Conservation (phyloP, 2,797 vertebrate species). For the Scarus forsteni region DNA sequence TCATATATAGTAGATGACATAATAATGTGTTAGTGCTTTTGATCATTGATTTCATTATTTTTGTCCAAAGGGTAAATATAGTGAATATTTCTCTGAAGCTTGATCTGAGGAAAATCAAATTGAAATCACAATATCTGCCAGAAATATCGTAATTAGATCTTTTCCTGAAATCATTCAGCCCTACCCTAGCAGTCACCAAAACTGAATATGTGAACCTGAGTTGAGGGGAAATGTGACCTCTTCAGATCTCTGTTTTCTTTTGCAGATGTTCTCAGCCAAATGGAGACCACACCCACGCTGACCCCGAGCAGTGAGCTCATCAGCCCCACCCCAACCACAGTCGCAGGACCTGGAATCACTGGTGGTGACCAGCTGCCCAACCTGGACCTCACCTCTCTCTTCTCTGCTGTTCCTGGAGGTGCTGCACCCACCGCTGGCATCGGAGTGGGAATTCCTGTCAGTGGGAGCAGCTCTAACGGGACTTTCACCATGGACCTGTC, state of each 20-base stretch:
- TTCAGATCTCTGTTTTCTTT: not conserved
- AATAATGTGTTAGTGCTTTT: too few relatives aligned
- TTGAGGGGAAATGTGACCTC: too few relatives aligned
- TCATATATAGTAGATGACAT: too few relatives aligned
- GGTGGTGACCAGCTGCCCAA: constrained; percentile 86
- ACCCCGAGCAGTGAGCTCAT: constrained; percentile 94
- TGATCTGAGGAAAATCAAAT: too few relatives aligned
- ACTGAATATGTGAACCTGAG: too few relatives aligned
- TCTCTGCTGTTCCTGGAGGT: constrained; percentile 86
- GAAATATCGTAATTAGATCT: too few relatives aligned
- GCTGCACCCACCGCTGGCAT: constrained; percentile 51
- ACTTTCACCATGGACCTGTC: constrained; percentile 89
- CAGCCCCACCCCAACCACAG: constrained; percentile 82
- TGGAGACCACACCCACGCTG: constrained; percentile 90
- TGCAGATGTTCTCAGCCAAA: constrained; percentile 91
- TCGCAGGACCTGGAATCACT: constrained; percentile 50
- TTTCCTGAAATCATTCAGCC: too few relatives aligned
- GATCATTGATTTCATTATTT: too few relatives aligned
- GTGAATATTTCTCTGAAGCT: too few relatives aligned
- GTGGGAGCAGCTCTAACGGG: constrained; percentile 69
- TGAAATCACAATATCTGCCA: too few relatives aligned
- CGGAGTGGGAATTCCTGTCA: constrained; percentile 66
- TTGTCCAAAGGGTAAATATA: too few relatives aligned
- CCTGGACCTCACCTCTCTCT: constrained; percentile 93
- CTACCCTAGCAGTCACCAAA: too few relatives aligned